Evolutionary conservation across 2,113 vertebrate genomes (phyloP).

Genomic region (Paralichthys olivaceus): DNA sequence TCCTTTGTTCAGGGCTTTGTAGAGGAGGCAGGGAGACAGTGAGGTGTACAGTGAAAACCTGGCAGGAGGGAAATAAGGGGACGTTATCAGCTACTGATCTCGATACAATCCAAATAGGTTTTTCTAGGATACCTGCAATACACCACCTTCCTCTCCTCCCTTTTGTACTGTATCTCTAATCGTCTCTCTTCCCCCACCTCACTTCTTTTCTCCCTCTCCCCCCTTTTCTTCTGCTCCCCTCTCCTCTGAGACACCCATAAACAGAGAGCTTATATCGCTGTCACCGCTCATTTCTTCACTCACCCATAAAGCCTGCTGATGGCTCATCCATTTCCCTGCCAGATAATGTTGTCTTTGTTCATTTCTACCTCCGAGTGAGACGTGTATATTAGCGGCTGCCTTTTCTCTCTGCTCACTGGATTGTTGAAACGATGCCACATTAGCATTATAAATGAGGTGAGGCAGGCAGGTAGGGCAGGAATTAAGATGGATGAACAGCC

Average conservation of each 20-base stretch:
- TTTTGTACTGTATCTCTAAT: slow-evolving; percentile 38
- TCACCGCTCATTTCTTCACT: slow-evolving; percentile 61
- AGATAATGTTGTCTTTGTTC: slow-evolving; percentile 66
- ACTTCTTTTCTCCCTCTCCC: neutral
- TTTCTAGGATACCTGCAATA: slow-evolving; percentile 56
- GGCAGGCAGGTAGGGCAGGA: neutral
- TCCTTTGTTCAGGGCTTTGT: slow-evolving; percentile 46
- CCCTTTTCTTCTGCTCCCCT: neutral
- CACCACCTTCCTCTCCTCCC: neutral
- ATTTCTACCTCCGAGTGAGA: slow-evolving; percentile 53
- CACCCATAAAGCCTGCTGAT: slow-evolving; percentile 49
- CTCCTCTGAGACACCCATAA: slow-evolving; percentile 54
- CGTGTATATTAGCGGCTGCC: slow-evolving; percentile 40
- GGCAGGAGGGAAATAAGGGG: slow-evolving; percentile 70
- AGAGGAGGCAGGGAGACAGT: slow-evolving; percentile 35
- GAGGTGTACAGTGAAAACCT: slow-evolving; percentile 59
- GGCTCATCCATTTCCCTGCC: slow-evolving; percentile 52
- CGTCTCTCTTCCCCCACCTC: slow-evolving; percentile 8
- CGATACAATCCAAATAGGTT: slow-evolving; percentile 69
- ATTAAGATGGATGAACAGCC: slow-evolving; percentile 28
- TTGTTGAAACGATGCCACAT: slow-evolving; percentile 21
- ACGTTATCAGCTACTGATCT: slow-evolving; percentile 62
- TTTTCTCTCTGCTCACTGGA: neutral
- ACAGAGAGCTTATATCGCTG: slow-evolving; percentile 55
- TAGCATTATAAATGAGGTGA: slow-evolving; percentile 33